Evolutionary conservation across 2,113 vertebrate genomes (phyloP).

Genomic region (Cathartes aura): DNA sequence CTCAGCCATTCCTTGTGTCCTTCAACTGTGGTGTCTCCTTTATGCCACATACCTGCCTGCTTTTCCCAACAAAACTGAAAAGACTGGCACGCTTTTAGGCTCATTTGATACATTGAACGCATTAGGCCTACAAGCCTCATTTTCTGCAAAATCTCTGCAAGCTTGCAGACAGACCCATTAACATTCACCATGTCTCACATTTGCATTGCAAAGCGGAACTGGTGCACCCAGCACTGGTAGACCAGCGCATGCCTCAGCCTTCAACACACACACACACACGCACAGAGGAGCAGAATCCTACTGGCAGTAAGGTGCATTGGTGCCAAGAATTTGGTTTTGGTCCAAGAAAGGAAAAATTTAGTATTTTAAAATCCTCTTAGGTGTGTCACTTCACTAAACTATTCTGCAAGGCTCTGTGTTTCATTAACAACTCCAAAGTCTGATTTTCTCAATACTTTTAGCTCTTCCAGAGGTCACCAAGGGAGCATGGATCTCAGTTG

Average conservation of each 20-base stretch:
- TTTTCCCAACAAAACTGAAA: neutral
- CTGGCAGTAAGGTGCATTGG: neutral
- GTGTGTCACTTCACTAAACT: neutral
- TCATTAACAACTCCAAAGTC: neutral
- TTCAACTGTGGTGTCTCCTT: neutral
- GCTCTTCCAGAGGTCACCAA: neutral
- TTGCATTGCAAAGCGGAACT: neutral
- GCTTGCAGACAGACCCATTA: neutral
- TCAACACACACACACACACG: rapidly evolving
- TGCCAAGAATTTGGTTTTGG: neutral
- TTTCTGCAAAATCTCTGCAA: neutral
- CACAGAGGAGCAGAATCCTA: neutral
- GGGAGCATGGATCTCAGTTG: neutral
- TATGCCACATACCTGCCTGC: neutral
- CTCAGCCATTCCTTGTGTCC: neutral
- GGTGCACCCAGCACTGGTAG: neutral
- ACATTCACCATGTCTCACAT: rapidly evolving
- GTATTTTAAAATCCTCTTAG: neutral
- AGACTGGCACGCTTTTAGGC: neutral
- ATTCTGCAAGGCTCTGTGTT: neutral
- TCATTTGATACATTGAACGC: rapidly evolving
- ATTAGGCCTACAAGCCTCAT: rapidly evolving
- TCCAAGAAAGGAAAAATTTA: neutral
- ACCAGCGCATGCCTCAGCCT: neutral
- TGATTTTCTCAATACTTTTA: neutral